Percentiles rank a stretch among this genome's conserved stretches.
Evolutionary conservation across 2,888 invertebrate species (phyloP).

Genomic region (Lithophane socia): DNA sequence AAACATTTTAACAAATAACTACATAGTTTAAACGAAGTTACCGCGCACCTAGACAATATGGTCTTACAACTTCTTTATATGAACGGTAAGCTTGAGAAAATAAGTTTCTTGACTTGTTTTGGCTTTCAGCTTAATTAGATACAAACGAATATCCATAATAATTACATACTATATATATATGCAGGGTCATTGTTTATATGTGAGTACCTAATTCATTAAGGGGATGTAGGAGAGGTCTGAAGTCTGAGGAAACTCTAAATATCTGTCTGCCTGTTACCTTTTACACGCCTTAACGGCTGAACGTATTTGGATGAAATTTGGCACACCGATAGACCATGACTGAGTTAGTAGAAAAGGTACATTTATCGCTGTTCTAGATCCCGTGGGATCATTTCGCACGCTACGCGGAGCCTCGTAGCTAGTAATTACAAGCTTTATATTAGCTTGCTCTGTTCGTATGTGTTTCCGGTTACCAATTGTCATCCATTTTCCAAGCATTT

Average conservation of each 20-base stretch:
- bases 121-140: background rate
- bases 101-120: background rate
- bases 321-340: background rate
- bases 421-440: too few species aligned
- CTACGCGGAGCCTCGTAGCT: background rate
- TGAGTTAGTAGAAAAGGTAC: background rate
- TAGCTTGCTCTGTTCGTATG: too few species aligned
- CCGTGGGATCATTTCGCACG: background rate
- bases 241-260: too few species aligned
- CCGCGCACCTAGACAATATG: background rate
- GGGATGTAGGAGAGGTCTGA: too few species aligned
- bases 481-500: too few species aligned
- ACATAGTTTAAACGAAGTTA: background rate
- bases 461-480: too few species aligned
- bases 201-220: too few species aligned
- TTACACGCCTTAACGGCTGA: background rate
- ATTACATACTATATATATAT: too few species aligned
- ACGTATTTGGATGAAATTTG: background rate
- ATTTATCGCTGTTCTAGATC: background rate
- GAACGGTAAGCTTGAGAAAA: background rate
- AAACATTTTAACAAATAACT: background rate
- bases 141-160: background rate
- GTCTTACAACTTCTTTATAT: background rate
- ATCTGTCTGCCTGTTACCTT: background rate
- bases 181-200: too few species aligned